Percentiles rank a stretch among this genome's conserved stretches.
phyloP scores from a whole-genome alignment of 2,113 vertebrate species.

The Sclerurus mexicanus region DNA sequence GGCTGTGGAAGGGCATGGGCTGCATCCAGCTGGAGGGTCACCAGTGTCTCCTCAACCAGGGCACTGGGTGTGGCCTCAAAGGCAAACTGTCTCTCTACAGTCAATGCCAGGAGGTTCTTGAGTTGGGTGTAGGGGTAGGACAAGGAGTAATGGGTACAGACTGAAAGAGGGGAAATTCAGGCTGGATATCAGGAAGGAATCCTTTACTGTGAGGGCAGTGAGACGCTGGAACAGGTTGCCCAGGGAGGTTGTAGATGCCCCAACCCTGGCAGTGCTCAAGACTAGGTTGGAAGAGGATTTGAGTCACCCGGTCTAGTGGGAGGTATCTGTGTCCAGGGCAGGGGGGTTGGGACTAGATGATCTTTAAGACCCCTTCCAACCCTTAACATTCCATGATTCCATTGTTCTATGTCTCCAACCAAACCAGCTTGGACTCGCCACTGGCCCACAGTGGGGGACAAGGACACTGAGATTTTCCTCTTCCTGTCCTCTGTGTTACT shows the following conservation, averaged over 20 bases:
- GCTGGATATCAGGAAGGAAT: background rate
- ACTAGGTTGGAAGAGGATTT: background rate
- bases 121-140: background rate
- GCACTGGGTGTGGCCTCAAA: too few species aligned
- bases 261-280: background rate
- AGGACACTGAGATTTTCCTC: background rate
- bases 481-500: background rate
- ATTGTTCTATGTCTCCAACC: background rate
- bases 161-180: background rate
- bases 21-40: background rate
- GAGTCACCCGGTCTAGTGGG: background rate
- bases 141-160: too few species aligned
- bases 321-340: background rate
- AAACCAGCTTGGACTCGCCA: background rate
- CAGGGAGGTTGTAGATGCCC: rapidly evolving
- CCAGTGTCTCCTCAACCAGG: background rate
- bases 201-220: background rate
- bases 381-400: background rate
- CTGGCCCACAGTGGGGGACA: rapidly evolving
- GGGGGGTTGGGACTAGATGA: background rate
- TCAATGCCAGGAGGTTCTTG: rapidly evolving
- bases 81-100: rapidly evolving
- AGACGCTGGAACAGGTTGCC: background rate
- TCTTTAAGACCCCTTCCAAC: background rate
- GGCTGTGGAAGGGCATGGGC: background rate